Base-by-base conservation (phyloP, 2,113 vertebrate genomes). In the Strix aluco region DNA sequence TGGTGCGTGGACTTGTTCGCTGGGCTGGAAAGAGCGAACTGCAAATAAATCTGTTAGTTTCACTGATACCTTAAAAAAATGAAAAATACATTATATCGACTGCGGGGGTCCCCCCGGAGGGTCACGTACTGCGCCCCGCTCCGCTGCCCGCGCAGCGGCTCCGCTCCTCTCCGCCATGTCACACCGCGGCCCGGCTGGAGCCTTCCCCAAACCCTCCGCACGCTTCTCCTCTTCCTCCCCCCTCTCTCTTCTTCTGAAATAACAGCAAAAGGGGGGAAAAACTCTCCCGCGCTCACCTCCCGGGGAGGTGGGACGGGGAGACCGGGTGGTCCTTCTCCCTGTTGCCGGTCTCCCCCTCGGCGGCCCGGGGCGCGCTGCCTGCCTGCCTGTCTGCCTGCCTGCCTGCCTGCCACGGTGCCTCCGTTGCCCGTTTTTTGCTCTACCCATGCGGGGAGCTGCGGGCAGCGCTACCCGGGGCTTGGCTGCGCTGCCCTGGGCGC, bases 41-140 rank as follows among this genome's bases (percentile, higher is more conserved):
- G 12, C 19, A n/a, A n/a, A 75, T 23, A 75, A 57, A 84, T 13
- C 32, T 65, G 34, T 59, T 87, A 25, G 29, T 51, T 86, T 88
- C 51, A 62, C 63, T 21, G 21, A 34, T 23, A 49, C 4, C 5
- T 71, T 54, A 14, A 16, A 30, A 19, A 32, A 2, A 4, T 9
- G 38, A 19, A 11, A 2, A 32, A 32, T 5, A 16, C 2, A 26
- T 36, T 5, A 7, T 21, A 18, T 9, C 3, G 10, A 15, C n/a
- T 18, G 29, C 5, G 13, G 73, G 51, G 9, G 32, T 65, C 19
- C 27, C 15, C 46, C 1, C 10, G 4, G 17, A 29, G 25, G 13
- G n/a, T 36, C 46, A 8, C 25, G 4, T 6, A 18, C 62, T 16
- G 25, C 44, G 1, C 5, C 9, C 29, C 30, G 5, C 66, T 51